A percentile compares a stretch with the other conserved stretches of the same genome.
Conservation (phyloP, 2,113 vertebrate genomes). For the Pavo muticus region DNA sequence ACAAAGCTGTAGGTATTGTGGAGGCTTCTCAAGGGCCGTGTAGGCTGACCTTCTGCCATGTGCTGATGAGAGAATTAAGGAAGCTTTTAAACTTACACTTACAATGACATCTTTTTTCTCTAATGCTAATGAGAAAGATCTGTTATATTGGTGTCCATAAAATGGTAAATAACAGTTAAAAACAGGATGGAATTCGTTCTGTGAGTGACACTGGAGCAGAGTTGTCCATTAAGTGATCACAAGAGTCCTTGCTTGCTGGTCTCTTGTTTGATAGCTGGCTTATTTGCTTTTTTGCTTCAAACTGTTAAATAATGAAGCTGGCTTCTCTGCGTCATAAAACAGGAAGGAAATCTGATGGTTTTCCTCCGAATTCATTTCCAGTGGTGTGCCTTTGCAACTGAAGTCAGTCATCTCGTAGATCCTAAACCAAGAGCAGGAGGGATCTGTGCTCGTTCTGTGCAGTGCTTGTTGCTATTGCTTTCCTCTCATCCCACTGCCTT, state of each 20-base stretch:
- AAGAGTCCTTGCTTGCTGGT: not conserved
- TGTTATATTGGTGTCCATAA: not conserved
- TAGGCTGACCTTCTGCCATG: not conserved
- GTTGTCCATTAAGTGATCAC: not conserved
- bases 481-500: not conserved
- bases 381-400: not conserved
- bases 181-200: not conserved
- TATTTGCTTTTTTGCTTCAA: not conserved
- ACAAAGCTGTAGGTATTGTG: not conserved
- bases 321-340: not conserved
- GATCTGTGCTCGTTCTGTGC: not conserved
- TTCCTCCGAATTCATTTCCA: not conserved
- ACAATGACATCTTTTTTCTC: not conserved
- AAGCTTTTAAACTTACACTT: not conserved
- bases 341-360: rapidly evolving
- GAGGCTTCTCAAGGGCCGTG: rapidly evolving
- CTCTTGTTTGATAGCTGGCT: not conserved
- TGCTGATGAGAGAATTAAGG: not conserved
- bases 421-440: rapidly evolving
- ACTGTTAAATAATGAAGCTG: not conserved
- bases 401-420: rapidly evolving
- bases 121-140: not conserved
- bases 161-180: not conserved
- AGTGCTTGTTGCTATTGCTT: not conserved
- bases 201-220: not conserved